phyloP scores from a whole-genome alignment of 92 coral and sea anemone species.

The Micromussa lordhowensis region DNA sequence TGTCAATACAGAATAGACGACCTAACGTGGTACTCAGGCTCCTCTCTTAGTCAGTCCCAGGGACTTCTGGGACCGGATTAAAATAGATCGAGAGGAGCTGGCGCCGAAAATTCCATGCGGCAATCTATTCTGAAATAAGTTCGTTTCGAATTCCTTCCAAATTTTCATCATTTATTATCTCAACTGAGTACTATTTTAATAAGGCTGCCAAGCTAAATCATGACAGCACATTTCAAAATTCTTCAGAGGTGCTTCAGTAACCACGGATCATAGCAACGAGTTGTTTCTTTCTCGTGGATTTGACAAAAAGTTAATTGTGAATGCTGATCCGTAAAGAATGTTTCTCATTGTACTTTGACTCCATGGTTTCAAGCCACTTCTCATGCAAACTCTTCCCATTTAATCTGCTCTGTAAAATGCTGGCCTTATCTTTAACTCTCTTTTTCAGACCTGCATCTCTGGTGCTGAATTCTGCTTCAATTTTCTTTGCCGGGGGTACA shows the following conservation, averaged over 20 bases:
- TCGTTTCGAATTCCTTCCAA: background rate
- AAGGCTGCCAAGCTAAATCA: no score
- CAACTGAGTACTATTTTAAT: no score
- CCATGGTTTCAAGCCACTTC: constrained; percentile 20
- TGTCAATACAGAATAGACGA: background rate
- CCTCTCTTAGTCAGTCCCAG: background rate
- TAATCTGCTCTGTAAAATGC: background rate
- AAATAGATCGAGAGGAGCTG: background rate
- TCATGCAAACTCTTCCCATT: constrained; percentile 16
- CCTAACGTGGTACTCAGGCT: background rate
- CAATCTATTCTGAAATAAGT: background rate
- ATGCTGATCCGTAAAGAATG: background rate
- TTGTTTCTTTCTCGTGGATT: background rate
- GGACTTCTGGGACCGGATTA: background rate
- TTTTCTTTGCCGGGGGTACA: constrained; percentile 2
- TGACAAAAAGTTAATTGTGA: background rate
- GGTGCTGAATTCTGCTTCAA: background rate
- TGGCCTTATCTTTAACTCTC: background rate
- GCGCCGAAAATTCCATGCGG: background rate
- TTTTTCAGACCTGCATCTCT: background rate
- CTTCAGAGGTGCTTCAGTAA: background rate
- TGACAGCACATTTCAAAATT: background rate
- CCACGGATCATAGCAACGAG: background rate
- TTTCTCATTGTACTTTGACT: background rate
- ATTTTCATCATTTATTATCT: no score